A percentile compares a stretch with the other conserved stretches of the same genome.
These are phyloP conservation scores for Melikaiella ostensackeni DNA, from an alignment of 2,888 invertebrate genomes.

Conservation along the genomic window DNA sequence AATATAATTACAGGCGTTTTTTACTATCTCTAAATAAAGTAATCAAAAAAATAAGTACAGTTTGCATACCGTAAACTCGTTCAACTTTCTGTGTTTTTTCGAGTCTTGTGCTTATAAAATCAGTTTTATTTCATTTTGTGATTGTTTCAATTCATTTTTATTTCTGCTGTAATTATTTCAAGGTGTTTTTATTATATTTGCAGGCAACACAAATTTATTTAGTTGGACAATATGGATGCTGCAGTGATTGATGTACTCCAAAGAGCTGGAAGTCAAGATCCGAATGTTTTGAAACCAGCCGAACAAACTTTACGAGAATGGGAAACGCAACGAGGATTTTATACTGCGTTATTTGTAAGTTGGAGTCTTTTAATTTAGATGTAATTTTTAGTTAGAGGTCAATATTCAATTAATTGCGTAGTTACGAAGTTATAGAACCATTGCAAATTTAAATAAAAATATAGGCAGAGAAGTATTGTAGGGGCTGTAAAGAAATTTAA, in stretches of 20 bases:
- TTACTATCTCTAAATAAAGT: not conserved
- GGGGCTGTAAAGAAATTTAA: not conserved
- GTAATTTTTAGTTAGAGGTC: not conserved
- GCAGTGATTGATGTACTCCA: conserved; percentile 87
- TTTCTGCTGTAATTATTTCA: not conserved
- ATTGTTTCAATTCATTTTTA: not conserved
- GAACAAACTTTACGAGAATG: conserved; percentile 92
- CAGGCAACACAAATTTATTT: conserved; percentile 6
- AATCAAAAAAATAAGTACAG: not conserved
- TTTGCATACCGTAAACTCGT: not conserved
- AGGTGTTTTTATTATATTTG: not conserved
- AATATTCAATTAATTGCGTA: too few species aligned
- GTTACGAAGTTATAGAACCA: too few species aligned
- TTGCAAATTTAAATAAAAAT: too few species aligned
- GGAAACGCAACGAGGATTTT: conserved; percentile 94
- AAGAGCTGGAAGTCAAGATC: conserved; percentile 91
- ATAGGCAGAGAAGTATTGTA: not conserved
- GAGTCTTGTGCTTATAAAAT: not conserved
- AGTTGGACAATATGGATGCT: conserved; percentile 79
- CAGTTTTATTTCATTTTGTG: not conserved
- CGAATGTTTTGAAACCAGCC: conserved; percentile 90
- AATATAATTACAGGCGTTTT: not conserved
- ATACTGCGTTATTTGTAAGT: conserved; percentile 88
- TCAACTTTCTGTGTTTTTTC: not conserved
- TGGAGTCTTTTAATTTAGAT: not conserved